Conservation (phyloP, 2,888 invertebrate species). For the Mallateleia sp. region DNA sequence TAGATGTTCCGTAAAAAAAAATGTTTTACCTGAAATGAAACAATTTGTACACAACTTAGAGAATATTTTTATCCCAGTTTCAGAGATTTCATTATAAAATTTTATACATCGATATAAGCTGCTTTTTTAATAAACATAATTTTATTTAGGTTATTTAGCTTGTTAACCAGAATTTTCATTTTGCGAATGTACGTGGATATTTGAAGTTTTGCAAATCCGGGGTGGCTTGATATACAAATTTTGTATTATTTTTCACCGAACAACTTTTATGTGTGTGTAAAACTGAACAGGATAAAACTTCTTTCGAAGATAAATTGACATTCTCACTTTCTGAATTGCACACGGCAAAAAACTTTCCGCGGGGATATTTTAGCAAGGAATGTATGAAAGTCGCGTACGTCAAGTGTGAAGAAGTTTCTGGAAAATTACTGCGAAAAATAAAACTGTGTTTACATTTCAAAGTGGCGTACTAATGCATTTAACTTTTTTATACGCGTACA, state of each 20-base stretch:
- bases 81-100: not conserved
- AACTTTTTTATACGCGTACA: not conserved
- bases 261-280: constrained; percentile 24
- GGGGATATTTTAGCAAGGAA: constrained; percentile 45
- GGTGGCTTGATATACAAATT: constrained; percentile 39
- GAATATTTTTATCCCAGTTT: not conserved
- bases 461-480: constrained; percentile 19
- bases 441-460: constrained; percentile 44
- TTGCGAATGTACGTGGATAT: not conserved
- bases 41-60: not conserved
- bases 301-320: constrained; percentile 63
- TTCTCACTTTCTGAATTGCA: constrained; percentile 62
- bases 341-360: constrained; percentile 43
- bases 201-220: constrained; percentile 24
- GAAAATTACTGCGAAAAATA: constrained; percentile 35
- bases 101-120: not conserved
- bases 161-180: not conserved
- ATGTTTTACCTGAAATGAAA: not conserved
- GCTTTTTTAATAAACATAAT: not conserved
- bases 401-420: constrained; percentile 48
- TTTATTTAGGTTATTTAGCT: not conserved
- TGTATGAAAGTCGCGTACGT: constrained; percentile 30
- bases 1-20: not conserved
- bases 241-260: constrained; percentile 42
- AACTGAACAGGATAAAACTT: constrained; percentile 10